phyloP scores from a whole-genome alignment of 2,113 vertebrate genomes.

The Eudorcas thomsonii region DNA sequence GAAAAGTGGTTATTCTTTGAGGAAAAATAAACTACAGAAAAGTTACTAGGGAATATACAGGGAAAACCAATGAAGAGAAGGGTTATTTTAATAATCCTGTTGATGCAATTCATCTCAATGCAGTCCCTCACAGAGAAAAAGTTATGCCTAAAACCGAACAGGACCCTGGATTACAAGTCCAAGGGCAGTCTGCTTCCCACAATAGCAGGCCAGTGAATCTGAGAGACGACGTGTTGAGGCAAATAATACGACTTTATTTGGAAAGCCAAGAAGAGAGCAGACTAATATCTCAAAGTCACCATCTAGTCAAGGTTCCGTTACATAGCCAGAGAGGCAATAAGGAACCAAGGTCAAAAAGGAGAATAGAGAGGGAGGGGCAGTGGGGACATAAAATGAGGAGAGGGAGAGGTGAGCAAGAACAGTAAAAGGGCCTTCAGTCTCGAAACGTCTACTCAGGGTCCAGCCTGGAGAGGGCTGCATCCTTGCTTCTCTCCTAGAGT shows the following conservation, averaged over 20 bases:
- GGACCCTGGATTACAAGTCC: background rate
- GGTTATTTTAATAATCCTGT: background rate
- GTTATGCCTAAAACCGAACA: background rate
- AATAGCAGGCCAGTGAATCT: background rate
- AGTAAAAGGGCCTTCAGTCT: background rate
- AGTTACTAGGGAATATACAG: background rate
- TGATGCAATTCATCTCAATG: background rate
- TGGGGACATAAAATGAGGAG: background rate
- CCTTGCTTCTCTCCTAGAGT: background rate
- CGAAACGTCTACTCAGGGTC: accelerated
- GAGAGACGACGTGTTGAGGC: background rate
- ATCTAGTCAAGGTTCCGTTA: background rate
- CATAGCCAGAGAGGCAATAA: background rate
- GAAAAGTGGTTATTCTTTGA: background rate
- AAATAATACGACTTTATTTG: background rate
- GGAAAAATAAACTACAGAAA: background rate
- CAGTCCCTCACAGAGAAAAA: background rate
- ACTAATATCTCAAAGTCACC: background rate
- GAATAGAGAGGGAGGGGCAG: background rate
- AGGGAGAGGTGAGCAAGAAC: background rate
- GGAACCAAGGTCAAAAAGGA: background rate
- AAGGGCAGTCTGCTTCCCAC: background rate
- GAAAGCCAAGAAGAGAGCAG: background rate
- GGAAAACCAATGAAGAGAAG: background rate
- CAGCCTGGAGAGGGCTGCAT: background rate